Conservation (phyloP, 2,113 vertebrate species). For the Labeo catla region DNA sequence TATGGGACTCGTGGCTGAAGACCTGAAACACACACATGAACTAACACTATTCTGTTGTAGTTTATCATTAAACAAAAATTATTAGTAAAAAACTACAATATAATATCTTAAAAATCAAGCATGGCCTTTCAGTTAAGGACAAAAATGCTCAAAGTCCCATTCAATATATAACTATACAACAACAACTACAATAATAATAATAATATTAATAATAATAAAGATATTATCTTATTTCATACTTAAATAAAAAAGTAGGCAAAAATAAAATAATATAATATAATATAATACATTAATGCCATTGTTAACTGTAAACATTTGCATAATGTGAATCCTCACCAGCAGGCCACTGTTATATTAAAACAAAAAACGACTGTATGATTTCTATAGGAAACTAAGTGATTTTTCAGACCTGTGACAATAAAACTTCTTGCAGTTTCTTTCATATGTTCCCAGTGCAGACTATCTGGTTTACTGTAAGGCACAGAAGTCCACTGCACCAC, state of each 20-base stretch:
- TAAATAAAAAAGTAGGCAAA: too few relatives aligned
- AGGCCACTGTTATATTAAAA: background rate
- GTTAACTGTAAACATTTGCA: background rate
- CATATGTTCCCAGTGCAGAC: conserved; percentile 62
- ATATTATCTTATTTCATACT: too few relatives aligned
- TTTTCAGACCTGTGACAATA: conserved; percentile 60
- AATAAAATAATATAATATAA: too few relatives aligned
- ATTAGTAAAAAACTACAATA: background rate
- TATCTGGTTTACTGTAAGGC: conserved; percentile 15
- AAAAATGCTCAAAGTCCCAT: too few relatives aligned
- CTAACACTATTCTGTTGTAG: background rate
- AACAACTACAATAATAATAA: too few relatives aligned
- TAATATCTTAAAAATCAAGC: background rate
- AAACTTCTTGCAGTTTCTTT: conserved; percentile 42
- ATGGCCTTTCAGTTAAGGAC: background rate
- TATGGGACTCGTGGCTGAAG: conserved; percentile 67
- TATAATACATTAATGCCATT: background rate
- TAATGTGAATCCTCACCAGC: background rate
- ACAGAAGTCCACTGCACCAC: conserved; percentile 72
- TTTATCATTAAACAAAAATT: background rate
- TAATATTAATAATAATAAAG: too few relatives aligned
- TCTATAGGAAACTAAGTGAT: background rate
- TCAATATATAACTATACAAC: too few relatives aligned
- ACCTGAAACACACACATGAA: conserved; percentile 56
- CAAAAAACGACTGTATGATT: background rate